Evolutionary conservation across 2,888 invertebrate species (phyloP), one percentile per base, ranked within the genome.

Genomic region (Pollenia angustigena): DNA sequence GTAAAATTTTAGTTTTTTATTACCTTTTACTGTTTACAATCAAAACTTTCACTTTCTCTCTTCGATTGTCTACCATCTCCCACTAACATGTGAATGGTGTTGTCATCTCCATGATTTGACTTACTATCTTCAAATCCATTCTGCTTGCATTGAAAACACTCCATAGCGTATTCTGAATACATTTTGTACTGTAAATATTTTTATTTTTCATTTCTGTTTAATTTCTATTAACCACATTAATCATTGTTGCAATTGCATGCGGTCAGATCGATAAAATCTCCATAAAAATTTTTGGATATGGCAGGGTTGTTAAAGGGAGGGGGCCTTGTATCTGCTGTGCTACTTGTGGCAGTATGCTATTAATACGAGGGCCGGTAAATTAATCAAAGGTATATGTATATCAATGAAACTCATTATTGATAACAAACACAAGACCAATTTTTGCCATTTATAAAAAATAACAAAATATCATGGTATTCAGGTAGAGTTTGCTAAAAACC

Each of bases 201-300:
- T 32, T 32, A 32, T 32, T 32, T 52, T 79, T 50, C 44, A 75
- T 50, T 83, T 81, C 83, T 81, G 66, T 84, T 81, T 81, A 68
- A 81, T 84, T 87, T 84, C 76, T 76, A 84, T 84, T 84, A 87
- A 84, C 78, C 78, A 86, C 89, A 89, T 90, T 88, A 88, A 89
- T 90, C 89, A 90, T 89, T 88, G 85, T 88, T 85, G 88, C 88
- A 88, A 89, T 88, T 83, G 88, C 89, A 88, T 89, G 89, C 88
- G 90, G 90, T 89, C 90, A 90, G 85, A 85, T 88, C 78, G 88
- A 82, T 83, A 85, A 85, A 87, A 85, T 72, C 66, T 44, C 66
- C 52, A 78, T 85, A 78, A 80, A 83, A 83, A 81, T 81, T 50
- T 66, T 76, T 80, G 69, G 66, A 68, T 44, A n/a, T 56, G 8